These are phyloP conservation scores for Saguinus midas DNA, from an alignment of 2,113 vertebrate genomes.

Conservation along the genomic window DNA sequence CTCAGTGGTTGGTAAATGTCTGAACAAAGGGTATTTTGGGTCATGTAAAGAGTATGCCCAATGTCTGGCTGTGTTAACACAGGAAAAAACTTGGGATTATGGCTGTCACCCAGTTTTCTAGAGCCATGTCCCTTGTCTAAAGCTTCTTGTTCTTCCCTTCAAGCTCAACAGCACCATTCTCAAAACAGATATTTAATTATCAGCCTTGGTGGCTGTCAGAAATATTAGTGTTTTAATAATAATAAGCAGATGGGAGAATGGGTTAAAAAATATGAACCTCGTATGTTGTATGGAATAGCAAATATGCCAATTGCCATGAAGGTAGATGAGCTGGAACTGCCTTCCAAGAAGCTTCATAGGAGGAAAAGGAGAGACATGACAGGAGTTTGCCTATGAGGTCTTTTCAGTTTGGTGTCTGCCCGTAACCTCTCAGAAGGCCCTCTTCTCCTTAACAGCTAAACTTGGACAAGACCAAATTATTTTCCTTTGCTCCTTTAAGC, in stretches of 20 bases:
- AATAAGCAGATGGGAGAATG: background rate
- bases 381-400: background rate
- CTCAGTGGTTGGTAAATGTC: background rate
- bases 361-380: background rate
- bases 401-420: background rate
- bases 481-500: background rate
- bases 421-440: background rate
- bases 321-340: background rate
- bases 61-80: background rate
- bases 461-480: background rate
- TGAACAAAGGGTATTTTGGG: background rate
- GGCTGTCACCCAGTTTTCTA: background rate
- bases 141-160: conserved; percentile 27
- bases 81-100: background rate
- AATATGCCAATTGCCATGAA: conserved; percentile 9
- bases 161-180: conserved; percentile 40
- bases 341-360: conserved; percentile 1
- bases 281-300: background rate
- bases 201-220: conserved; percentile 36
- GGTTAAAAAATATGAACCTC: background rate
- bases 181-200: conserved; percentile 64
- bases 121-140: conserved; percentile 3
- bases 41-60: background rate
- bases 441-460: background rate
- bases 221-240: background rate